Evolutionary conservation across 2,888 invertebrate species (phyloP).

Genomic region (Eristalinus aeneus): DNA sequence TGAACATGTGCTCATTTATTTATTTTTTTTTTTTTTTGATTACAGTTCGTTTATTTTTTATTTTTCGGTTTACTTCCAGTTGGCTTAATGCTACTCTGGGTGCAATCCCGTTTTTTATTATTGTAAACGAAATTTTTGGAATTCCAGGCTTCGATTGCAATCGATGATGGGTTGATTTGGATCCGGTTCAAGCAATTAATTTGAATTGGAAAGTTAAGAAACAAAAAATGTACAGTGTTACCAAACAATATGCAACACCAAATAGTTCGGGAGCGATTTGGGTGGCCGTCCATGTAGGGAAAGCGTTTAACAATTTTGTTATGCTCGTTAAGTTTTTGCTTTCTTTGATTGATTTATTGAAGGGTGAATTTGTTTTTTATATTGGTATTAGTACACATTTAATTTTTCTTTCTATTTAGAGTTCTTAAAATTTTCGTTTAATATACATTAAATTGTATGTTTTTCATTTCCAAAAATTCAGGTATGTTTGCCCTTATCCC

Average conservation of each 20-base stretch:
- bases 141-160: background rate
- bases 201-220: constrained; percentile 11
- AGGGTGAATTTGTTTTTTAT: too few species aligned
- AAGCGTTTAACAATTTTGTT: background rate
- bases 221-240: background rate
- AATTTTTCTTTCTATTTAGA: too few species aligned
- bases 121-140: background rate
- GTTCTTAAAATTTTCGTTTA: too few species aligned
- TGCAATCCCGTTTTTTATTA: constrained; percentile 27
- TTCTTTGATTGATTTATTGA: too few species aligned
- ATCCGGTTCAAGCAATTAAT: constrained; percentile 13
- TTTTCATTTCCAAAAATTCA: too few species aligned
- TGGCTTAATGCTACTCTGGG: constrained; percentile 36
- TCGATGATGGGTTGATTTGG: background rate
- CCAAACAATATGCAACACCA: background rate
- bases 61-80: constrained; percentile 23
- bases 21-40: too few species aligned
- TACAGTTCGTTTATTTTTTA: constrained; percentile 3
- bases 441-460: too few species aligned
- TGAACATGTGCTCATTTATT: constrained; percentile 6
- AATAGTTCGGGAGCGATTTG: background rate
- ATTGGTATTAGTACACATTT: too few species aligned
- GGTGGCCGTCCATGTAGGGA: constrained; percentile 20
- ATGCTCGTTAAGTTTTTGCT: background rate
- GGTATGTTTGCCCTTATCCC: too few species aligned